phyloP scores from a whole-genome alignment of 2,113 vertebrate species.

The Cervus canadensis region DNA sequence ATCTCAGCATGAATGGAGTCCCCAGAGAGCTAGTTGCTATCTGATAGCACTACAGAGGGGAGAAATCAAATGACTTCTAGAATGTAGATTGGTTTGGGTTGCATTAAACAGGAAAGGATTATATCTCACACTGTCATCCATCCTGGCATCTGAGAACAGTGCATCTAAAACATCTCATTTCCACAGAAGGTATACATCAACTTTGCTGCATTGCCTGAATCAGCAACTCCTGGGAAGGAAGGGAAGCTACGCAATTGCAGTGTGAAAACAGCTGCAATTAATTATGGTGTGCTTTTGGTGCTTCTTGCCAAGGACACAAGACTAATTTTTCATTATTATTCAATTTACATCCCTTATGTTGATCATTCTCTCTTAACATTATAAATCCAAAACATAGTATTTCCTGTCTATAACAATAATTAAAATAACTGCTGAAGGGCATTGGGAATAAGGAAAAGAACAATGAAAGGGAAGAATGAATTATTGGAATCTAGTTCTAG shows the following conservation, averaged over 20 bases:
- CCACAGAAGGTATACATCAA: slow-evolving; percentile 57
- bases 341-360: slow-evolving; percentile 28
- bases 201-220: slow-evolving; percentile 39
- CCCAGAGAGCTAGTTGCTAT: slow-evolving; percentile 78
- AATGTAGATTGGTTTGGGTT: slow-evolving; percentile 76
- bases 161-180: slow-evolving; percentile 71
- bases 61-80: slow-evolving; percentile 78
- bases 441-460: neutral
- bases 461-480: neutral
- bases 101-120: slow-evolving; percentile 77
- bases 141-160: slow-evolving; percentile 63
- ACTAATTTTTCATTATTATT: slow-evolving; percentile 54
- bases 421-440: neutral
- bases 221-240: slow-evolving; percentile 59
- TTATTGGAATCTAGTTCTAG: neutral
- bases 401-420: neutral
- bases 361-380: neutral
- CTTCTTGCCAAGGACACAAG: slow-evolving; percentile 23
- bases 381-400: neutral
- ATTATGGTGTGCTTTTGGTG: slow-evolving; percentile 39
- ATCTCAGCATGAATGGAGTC: slow-evolving; percentile 87
- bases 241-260: neutral
- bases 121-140: slow-evolving; percentile 68
- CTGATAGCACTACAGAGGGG: slow-evolving; percentile 76
- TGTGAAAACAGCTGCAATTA: slow-evolving; percentile 54